A percentile compares a stretch with the other conserved stretches of the same genome.
phyloP scores from a whole-genome alignment of 2,797 vertebrate genomes.

The Eulemur mongoz region DNA sequence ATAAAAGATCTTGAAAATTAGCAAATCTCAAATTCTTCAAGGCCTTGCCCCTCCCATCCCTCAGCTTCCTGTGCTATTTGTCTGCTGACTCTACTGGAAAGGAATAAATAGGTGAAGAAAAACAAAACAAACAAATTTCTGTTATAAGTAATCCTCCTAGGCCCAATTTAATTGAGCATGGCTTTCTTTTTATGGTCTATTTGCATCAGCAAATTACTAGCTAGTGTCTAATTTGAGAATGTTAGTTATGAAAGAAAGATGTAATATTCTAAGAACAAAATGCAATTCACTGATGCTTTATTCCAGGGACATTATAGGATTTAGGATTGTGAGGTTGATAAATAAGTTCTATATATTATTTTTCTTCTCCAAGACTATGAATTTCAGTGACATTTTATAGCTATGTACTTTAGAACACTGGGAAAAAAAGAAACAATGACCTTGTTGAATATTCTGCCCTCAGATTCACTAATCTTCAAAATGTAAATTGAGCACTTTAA shows the following conservation, averaged over 20 bases:
- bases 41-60: neutral
- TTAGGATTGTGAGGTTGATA: neutral
- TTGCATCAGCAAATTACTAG: constrained; percentile 44
- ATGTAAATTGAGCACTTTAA: constrained; percentile 46
- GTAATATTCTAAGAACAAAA: constrained; percentile 9
- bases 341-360: neutral
- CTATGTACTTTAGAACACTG: neutral
- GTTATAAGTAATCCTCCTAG: constrained; percentile 41
- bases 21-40: neutral
- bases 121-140: constrained; percentile 4
- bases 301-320: neutral
- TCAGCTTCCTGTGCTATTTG: neutral
- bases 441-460: constrained; percentile 43
- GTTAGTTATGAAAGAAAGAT: constrained; percentile 47
- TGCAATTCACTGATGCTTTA: neutral
- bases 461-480: constrained; percentile 1
- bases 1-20: constrained; percentile 20
- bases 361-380: constrained; percentile 30
- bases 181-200: constrained; percentile 44
- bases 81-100: constrained; percentile 9
- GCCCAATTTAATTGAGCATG: neutral
- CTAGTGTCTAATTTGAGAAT: constrained; percentile 55
- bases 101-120: neutral
- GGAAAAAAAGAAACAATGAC: constrained; percentile 20
- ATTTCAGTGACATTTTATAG: constrained; percentile 39